These are phyloP conservation scores for Drosophila chauvacae DNA, from an alignment of 1,140 invertebrate species.

Conservation along the genomic window DNA sequence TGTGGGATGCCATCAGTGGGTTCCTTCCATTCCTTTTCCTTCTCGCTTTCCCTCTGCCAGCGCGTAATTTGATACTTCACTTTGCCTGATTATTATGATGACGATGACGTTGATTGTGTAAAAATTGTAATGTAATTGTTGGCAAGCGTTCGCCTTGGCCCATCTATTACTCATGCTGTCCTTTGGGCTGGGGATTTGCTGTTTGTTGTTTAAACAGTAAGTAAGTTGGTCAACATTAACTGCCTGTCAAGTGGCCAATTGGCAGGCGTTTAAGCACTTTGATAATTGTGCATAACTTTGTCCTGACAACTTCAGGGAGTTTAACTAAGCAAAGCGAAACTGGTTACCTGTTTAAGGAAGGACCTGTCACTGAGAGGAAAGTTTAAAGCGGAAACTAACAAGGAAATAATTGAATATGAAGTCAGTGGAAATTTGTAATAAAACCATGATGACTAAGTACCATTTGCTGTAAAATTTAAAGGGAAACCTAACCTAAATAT, in stretches of 20 bases:
- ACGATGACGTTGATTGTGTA: slow-evolving; percentile 80
- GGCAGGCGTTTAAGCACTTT: slow-evolving; percentile 54
- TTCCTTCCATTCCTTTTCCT: slow-evolving; percentile 19
- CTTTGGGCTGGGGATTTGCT: neutral
- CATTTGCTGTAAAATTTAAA: neutral
- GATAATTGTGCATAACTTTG: slow-evolving; percentile 45
- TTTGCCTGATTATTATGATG: slow-evolving; percentile 80
- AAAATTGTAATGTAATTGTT: slow-evolving; percentile 82
- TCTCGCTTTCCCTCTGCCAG: slow-evolving; percentile 22
- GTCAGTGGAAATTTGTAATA: neutral
- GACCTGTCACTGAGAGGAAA: slow-evolving; percentile 2
- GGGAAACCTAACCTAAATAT: neutral
- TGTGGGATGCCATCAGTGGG: slow-evolving; percentile 44
- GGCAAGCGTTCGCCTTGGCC: slow-evolving; percentile 46
- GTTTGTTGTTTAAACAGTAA: slow-evolving; percentile 54
- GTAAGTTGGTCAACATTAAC: slow-evolving; percentile 52
- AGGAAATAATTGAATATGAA: neutral
- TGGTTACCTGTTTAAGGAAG: neutral
- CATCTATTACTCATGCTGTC: slow-evolving; percentile 3
- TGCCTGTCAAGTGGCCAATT: slow-evolving; percentile 65
- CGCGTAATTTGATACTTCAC: slow-evolving; percentile 80
- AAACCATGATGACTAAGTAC: no score
- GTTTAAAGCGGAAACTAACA: neutral
- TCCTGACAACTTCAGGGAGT: neutral
- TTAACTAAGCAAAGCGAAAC: neutral